Base-by-base conservation (phyloP, 1,140 invertebrate species). In the Myzus persicae region DNA sequence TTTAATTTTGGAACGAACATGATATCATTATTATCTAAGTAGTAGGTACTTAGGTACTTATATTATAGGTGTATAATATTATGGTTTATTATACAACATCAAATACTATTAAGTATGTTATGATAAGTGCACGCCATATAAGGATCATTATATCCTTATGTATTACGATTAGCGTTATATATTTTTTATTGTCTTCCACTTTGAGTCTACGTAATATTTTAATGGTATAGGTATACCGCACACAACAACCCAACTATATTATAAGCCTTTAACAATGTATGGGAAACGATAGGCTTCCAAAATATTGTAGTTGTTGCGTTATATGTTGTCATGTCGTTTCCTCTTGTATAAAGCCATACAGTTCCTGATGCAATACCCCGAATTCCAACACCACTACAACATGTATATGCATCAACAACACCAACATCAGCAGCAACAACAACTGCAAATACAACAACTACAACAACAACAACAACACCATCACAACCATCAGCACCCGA, bases 361-460 rank as follows among this genome's bases (percentile, higher is more conserved):
- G 89, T 93, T 90, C 67, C 87, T 93, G 88, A 48, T 93, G 90
- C 93, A 93, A 81, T 90, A 93, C n/a, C 93, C 93, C 36, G 93
- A 93, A 91, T 93, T 93, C 36, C 93, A 93, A 76, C 93, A 93
- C n/a, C 90, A 90, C 31, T 93, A 93, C 67, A 54, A 84, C 42
- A 51, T 93, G 89, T 90, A 90, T 38, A 31, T 93, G 81, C 89
- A 91, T 40, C 93, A 93, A 85, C 89, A 93, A 90, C 93, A 93
- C 51, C 87, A 93, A 51, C 87, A 93, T 9, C 84, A 87, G 8
- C 93, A 89, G 14, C 87, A 82, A 14, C 87, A 90, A 42, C 87
- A 88, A 82, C 26, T 31, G 42, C 93, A 93, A 24, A 85, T 76
- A 40, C 44, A 67, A n/a, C 93, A 93, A 42, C 93, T 48, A 24